A percentile compares a stretch with the other conserved stretches of the same genome.
phyloP scores from a whole-genome alignment of 2,113 vertebrate genomes.

The Crotophaga sulcirostris region DNA sequence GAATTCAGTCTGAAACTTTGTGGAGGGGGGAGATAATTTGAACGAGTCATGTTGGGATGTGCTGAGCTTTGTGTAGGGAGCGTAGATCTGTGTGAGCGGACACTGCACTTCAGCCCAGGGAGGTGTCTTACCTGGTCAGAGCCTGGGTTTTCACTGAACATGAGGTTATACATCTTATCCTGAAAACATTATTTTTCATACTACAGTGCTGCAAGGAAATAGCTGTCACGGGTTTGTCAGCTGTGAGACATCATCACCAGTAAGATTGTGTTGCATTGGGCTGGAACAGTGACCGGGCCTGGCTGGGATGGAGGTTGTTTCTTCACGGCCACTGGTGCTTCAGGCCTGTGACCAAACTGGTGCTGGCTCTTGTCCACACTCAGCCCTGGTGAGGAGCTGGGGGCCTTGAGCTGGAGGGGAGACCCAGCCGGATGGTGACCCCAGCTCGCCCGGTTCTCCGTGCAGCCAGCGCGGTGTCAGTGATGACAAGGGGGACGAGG shows the following conservation, averaged over 20 bases:
- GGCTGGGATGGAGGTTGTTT: not conserved
- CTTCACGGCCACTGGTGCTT: not conserved
- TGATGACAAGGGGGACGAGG: too few relatives aligned
- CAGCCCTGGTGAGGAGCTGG: not conserved
- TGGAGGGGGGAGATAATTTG: too few relatives aligned
- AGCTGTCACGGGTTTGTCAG: not conserved
- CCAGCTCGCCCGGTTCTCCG: too few relatives aligned
- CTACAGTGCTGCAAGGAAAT: too few relatives aligned
- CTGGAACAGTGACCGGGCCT: accelerated
- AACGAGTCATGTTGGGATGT: not conserved
- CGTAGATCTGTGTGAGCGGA: not conserved
- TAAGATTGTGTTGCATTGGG: accelerated
- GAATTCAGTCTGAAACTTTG: not conserved
- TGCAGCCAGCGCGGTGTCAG: too few relatives aligned
- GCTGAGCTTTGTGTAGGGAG: not conserved
- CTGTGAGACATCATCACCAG: not conserved
- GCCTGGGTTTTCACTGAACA: not conserved
- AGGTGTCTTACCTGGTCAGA: not conserved
- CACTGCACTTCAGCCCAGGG: accelerated
- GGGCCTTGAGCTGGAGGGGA: not conserved
- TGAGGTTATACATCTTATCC: not conserved
- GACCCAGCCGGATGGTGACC: not conserved
- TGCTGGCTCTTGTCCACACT: not conserved
- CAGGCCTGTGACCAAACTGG: accelerated
- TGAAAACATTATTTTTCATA: not conserved